These are phyloP conservation scores for Tetragnatha versicolor DNA, from an alignment of 1,140 invertebrate genomes.

Conservation along the genomic window DNA sequence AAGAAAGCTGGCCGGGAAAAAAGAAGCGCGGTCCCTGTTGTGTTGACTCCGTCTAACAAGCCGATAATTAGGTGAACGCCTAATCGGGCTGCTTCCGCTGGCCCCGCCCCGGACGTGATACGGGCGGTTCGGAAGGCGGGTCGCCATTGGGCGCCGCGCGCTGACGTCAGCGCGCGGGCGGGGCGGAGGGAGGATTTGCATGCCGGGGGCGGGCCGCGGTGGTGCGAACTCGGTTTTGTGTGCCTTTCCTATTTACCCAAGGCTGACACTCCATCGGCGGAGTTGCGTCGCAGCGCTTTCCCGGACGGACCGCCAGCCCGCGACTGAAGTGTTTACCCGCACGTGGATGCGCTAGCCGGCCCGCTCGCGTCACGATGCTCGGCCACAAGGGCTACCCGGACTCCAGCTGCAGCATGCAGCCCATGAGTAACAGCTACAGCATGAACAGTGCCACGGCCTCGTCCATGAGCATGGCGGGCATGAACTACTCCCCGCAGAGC, in stretches of 20 bases:
- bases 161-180: constrained; percentile 19
- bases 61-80: constrained; percentile 52
- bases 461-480: constrained; percentile 60
- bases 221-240: constrained; percentile 47
- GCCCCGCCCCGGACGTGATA: constrained; percentile 49
- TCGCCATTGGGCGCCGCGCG: constrained; percentile 10
- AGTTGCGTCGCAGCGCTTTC: constrained; percentile 49
- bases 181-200: constrained; percentile 49
- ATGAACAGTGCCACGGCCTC: constrained; percentile 71
- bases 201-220: constrained; percentile 36
- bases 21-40: constrained; percentile 17
- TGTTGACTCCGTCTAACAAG: constrained; percentile 53
- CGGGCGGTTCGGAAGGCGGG: constrained; percentile 39
- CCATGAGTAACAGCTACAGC: constrained; percentile 60
- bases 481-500: constrained; percentile 67
- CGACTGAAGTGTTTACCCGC: constrained; percentile 14
- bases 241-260: constrained; percentile 54
- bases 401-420: constrained; percentile 59
- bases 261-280: constrained; percentile 48
- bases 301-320: constrained; percentile 6
- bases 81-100: constrained; percentile 38
- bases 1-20: background rate
- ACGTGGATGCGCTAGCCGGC: constrained; percentile 12
- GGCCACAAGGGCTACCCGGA: constrained; percentile 59
- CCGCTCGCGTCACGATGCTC: constrained; percentile 48